Percentiles rank a stretch among this genome's conserved stretches.
Evolutionary conservation across 2,888 invertebrate genomes (phyloP).

Genomic region (Mesopsocus fuscifrons): DNA sequence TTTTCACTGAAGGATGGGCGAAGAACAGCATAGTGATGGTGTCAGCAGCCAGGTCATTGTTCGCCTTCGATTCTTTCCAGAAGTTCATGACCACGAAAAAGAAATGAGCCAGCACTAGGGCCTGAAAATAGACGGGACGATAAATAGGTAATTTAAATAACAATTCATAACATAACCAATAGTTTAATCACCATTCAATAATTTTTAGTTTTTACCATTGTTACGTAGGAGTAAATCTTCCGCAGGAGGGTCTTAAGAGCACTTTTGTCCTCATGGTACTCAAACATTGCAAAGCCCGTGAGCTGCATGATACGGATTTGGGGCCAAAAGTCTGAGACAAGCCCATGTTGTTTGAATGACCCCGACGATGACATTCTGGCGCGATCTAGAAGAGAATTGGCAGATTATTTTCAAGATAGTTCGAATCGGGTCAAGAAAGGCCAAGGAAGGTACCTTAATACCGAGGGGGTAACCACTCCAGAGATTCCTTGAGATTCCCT

Average conservation of each 20-base stretch:
- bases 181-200: too few relatives aligned
- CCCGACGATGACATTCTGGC: background rate
- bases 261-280: conserved; percentile 35
- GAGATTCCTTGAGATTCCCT: too few relatives aligned
- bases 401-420: too few relatives aligned
- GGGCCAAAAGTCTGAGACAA: conserved; percentile 69
- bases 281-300: conserved; percentile 60
- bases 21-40: conserved; percentile 70
- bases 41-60: conserved; percentile 50
- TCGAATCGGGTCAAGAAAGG: too few relatives aligned
- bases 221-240: conserved; percentile 22
- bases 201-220: background rate
- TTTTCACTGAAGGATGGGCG: conserved; percentile 54
- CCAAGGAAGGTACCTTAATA: too few relatives aligned
- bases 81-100: conserved; percentile 44
- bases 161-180: too few relatives aligned
- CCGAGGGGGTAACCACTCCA: too few relatives aligned
- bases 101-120: conserved; percentile 42
- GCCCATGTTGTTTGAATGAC: conserved; percentile 36
- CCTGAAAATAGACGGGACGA: conserved; percentile 3
- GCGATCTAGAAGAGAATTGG: too few relatives aligned
- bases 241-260: conserved; percentile 24
- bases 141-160: too few relatives aligned
- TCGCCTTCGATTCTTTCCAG: conserved; percentile 50
- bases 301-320: conserved; percentile 61